Evolutionary conservation across 2,113 vertebrate species (phyloP).

Genomic region (Hyperoodon ampullatus): DNA sequence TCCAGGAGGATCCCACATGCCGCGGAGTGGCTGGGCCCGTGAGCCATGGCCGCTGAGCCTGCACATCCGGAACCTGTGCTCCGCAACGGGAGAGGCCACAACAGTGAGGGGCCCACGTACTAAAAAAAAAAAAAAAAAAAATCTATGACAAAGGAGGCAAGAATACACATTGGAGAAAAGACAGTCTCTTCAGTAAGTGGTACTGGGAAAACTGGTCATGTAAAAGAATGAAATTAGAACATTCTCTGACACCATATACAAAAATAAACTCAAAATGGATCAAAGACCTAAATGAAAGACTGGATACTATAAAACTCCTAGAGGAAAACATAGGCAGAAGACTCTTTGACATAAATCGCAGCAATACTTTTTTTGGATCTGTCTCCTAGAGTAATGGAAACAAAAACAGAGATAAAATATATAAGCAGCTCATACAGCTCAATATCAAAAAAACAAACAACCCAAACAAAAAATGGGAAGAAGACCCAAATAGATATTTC

Average conservation of each 20-base stretch:
- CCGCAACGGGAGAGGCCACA: too few relatives aligned
- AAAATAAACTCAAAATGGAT: neutral
- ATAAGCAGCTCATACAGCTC: neutral
- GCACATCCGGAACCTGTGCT: too few relatives aligned
- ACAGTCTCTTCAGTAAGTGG: neutral
- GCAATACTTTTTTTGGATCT: neutral
- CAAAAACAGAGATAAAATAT: neutral
- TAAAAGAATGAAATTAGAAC: neutral
- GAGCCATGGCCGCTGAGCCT: too few relatives aligned
- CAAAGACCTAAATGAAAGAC: neutral
- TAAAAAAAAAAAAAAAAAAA: too few relatives aligned
- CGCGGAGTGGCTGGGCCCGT: too few relatives aligned
- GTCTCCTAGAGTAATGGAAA: neutral
- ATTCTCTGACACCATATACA: neutral
- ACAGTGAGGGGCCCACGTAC: too few relatives aligned
- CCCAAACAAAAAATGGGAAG: neutral
- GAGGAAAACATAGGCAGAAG: neutral
- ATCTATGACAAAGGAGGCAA: neutral
- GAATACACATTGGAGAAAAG: neutral
- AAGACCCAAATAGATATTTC: neutral
- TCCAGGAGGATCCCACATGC: too few relatives aligned
- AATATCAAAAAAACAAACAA: too few relatives aligned
- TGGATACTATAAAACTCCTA: neutral
- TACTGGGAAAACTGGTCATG: neutral
- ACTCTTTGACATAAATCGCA: neutral